Conservation (phyloP, 2,888 invertebrate genomes). For the Sminthurides aquaticus region DNA sequence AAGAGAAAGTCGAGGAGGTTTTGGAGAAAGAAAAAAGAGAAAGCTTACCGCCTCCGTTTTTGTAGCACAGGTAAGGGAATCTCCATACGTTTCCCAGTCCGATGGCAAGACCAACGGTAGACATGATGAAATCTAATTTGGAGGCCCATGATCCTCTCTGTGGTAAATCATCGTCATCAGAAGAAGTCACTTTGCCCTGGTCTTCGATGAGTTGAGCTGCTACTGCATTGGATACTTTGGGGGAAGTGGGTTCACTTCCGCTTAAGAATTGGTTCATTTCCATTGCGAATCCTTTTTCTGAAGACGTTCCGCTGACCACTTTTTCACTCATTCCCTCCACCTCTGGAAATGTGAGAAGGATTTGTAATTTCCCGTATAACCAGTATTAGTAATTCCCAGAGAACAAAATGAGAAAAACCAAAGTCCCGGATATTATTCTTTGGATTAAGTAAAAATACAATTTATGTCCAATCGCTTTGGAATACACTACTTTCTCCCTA, state of each 20-base stretch:
- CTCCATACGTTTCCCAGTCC: conserved; percentile 76
- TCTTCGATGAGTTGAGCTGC: conserved; percentile 43
- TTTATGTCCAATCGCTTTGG: too few relatives aligned
- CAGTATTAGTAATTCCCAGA: not conserved
- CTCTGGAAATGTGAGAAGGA: too few relatives aligned
- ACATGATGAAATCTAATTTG: conserved; percentile 86
- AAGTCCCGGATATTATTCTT: too few relatives aligned
- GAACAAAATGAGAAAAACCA: too few relatives aligned
- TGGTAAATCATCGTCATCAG: conserved; percentile 50
- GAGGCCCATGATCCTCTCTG: conserved; percentile 83
- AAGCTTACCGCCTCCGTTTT: conserved; percentile 80
- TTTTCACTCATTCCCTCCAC: conserved; percentile 36
- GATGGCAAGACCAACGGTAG: conserved; percentile 85
- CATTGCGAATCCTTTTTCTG: conserved; percentile 35
- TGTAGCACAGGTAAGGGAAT: conserved; percentile 91
- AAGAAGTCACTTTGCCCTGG: conserved; percentile 16
- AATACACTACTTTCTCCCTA: too few relatives aligned
- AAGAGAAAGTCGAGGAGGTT: too few relatives aligned
- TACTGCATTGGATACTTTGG: conserved; percentile 43
- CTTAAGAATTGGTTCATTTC: conserved; percentile 43
- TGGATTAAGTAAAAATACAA: too few relatives aligned
- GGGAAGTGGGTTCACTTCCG: conserved; percentile 39
- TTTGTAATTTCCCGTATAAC: conserved; percentile 1
- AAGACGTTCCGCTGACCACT: conserved; percentile 27
- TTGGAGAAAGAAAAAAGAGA: too few relatives aligned